Evolutionary conservation across 2,113 vertebrate species (phyloP), one percentile per base, ranked within the genome.

Genomic region (Daboia siamensis): DNA sequence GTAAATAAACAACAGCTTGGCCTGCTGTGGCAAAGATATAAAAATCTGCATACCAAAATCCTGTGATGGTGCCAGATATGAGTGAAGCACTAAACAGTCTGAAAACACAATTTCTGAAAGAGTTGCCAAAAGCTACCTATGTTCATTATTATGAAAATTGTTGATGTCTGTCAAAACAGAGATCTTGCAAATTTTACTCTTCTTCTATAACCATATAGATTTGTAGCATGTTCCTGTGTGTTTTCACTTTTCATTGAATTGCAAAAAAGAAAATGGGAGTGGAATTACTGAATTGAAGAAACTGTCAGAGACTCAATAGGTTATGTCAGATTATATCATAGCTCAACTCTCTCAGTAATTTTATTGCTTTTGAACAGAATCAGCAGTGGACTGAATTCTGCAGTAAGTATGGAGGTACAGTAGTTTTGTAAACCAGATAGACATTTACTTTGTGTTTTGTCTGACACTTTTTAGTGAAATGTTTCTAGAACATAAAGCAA

Each of bases 311-410:
- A 55, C 26, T 21, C 52, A n/a, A 51, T 87, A 54, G 74, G 33
- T 80, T 80, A 39, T 80, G 74, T 80, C 74, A 80, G 86, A 26
- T 54, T 87, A n/a, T 87, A 54, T 87, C 51, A 80, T 44, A 33
- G 74, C 74, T 44, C 86, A 87, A 55, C 29, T 52, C 86, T n/a
- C 29, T 52, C 26, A n/a, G 15, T 55, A 87, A 87, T 87, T n/a
- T n/a, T 87, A 87, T 87, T 87, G 48, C 52, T 87, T 87, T 54
- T 87, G 86, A 87, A n/a, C n/a, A 87, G n/a, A 87, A 87, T 87
- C 51, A 87, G 86, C n/a, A 87, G n/a, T 54, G 26, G 52, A 87
- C 21, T n/a, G 52, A 55, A 55, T 33, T 87, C 6, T n/a, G 6
- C 26, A 87, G n/a, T 51, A 87, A 87, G 51, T 55, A 20, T 29